Conservation (phyloP, 2,888 invertebrate species). For the Gymnocheta viridis region DNA sequence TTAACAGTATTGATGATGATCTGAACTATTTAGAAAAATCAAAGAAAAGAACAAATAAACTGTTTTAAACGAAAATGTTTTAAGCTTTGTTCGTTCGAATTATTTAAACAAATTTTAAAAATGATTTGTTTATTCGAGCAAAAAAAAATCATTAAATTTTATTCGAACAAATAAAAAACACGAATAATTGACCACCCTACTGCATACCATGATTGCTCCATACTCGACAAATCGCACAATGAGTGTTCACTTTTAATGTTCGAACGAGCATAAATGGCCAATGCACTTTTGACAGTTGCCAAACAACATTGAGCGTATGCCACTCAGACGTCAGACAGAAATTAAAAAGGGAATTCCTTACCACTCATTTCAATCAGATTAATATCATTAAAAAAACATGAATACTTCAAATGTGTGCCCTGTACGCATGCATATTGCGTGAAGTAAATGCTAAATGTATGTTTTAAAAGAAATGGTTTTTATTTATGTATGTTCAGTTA, state of each 20-base stretch:
- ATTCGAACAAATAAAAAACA: too few relatives aligned
- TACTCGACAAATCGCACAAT: background rate
- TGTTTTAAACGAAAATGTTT: too few relatives aligned
- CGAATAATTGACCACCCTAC: too few relatives aligned
- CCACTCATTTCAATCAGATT: background rate
- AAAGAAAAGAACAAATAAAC: too few relatives aligned
- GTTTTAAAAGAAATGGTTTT: background rate
- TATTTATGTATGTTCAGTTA: too few relatives aligned
- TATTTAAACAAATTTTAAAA: too few relatives aligned
- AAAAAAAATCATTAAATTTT: too few relatives aligned
- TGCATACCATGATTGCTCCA: too few relatives aligned
- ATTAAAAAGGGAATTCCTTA: conserved; percentile 27
- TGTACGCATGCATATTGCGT: background rate
- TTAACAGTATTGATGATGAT: too few relatives aligned
- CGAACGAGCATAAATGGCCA: conserved; percentile 34
- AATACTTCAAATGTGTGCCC: background rate
- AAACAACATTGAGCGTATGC: conserved; percentile 61
- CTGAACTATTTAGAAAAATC: too few relatives aligned
- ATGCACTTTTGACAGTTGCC: conserved; percentile 67
- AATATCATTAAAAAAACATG: conserved; percentile 5
- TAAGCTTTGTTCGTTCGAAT: too few relatives aligned
- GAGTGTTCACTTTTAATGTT: conserved; percentile 28
- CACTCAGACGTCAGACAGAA: conserved; percentile 62
- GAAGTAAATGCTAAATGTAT: background rate
- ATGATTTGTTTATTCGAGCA: too few relatives aligned